Percentiles rank a stretch among this genome's conserved stretches.
These are phyloP conservation scores for Chironomus riparius DNA, from an alignment of 2,888 invertebrate species.

Conservation along the genomic window DNA sequence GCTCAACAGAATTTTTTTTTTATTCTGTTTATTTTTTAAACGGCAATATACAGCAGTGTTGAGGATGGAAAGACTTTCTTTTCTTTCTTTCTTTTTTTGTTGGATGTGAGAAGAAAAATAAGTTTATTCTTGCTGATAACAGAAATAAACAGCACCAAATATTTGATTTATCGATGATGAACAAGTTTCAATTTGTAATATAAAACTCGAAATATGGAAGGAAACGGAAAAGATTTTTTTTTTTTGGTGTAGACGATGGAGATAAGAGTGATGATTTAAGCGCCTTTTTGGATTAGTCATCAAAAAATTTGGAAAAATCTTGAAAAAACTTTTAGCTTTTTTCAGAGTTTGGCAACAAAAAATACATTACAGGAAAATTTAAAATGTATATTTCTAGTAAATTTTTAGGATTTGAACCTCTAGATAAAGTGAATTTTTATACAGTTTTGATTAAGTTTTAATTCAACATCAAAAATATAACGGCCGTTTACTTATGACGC, in stretches of 20 bases:
- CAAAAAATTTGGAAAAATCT: background rate
- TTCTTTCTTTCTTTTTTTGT: too few relatives aligned
- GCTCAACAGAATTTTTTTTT: background rate
- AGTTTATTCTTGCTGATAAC: background rate
- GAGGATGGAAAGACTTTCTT: too few relatives aligned
- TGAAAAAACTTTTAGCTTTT: too few relatives aligned
- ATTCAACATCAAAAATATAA: too few relatives aligned
- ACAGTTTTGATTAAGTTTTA: too few relatives aligned
- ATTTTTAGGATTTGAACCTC: background rate
- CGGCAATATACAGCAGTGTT: background rate
- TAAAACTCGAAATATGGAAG: background rate
- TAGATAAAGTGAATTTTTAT: too few relatives aligned
- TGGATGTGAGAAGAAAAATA: background rate
- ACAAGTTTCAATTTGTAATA: constrained; percentile 3
- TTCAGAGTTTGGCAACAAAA: too few relatives aligned
- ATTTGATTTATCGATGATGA: constrained; percentile 10
- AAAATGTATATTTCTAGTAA: too few relatives aligned
- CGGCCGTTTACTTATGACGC: too few relatives aligned
- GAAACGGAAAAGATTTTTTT: too few relatives aligned
- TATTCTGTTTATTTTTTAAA: background rate
- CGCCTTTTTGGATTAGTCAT: background rate
- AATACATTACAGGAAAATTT: too few relatives aligned
- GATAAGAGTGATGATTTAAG: too few relatives aligned
- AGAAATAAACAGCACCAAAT: constrained; percentile 7
- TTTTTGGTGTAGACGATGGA: background rate